phyloP scores from a whole-genome alignment of 2,888 invertebrate species.

The Spodoptera littoralis region DNA sequence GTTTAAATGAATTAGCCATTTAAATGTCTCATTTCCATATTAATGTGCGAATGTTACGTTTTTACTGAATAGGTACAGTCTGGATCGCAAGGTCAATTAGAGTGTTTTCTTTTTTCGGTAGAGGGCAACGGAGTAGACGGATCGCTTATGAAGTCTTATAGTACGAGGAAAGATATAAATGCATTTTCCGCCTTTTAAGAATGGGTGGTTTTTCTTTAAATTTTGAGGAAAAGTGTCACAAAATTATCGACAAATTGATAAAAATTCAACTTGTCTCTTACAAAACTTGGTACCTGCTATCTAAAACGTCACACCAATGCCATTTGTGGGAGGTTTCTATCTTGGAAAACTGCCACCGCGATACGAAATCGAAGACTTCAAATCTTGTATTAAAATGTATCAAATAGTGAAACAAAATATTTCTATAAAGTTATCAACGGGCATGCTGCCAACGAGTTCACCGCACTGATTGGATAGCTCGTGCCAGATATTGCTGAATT shows the following conservation, averaged over 20 bases:
- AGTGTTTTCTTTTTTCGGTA: too few relatives aligned
- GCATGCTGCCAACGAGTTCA: slow-evolving; percentile 34
- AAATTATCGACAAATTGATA: neutral
- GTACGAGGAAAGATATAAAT: too few relatives aligned
- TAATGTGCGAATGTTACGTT: neutral
- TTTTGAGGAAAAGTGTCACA: too few relatives aligned
- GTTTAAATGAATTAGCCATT: slow-evolving; percentile 11
- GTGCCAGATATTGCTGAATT: slow-evolving; percentile 21
- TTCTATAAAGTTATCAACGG: slow-evolving; percentile 31
- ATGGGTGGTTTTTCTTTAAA: too few relatives aligned
- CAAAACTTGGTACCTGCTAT: neutral
- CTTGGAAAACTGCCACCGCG: slow-evolving; percentile 29
- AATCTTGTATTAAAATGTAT: slow-evolving; percentile 52
- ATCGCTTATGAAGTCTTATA: too few relatives aligned
- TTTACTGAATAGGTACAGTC: too few relatives aligned
- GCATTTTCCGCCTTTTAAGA: too few relatives aligned
- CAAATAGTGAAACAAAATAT: slow-evolving; percentile 43
- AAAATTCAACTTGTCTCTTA: slow-evolving; percentile 1
- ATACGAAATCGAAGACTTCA: slow-evolving; percentile 16
- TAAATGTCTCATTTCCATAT: slow-evolving; percentile 3
- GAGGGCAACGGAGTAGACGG: too few relatives aligned
- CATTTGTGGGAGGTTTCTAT: neutral
- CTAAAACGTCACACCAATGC: neutral
- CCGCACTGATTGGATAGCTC: slow-evolving; percentile 44
- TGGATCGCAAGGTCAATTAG: too few relatives aligned